phyloP scores from a whole-genome alignment of 2,888 invertebrate genomes.

The Microplitis deprimator region DNA sequence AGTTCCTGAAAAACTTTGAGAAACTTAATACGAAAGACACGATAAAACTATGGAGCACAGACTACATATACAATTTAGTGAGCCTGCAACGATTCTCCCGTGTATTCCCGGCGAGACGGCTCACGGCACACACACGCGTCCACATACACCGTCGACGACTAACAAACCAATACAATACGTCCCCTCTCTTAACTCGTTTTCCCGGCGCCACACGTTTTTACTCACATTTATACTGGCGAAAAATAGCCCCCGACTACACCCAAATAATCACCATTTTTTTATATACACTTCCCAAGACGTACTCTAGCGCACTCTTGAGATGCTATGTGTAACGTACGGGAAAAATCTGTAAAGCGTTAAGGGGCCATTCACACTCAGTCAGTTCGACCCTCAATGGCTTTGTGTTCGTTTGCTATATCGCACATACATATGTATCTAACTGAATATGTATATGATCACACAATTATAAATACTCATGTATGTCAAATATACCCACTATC shows the following conservation, averaged over 20 bases:
- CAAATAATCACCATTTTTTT: constrained; percentile 68
- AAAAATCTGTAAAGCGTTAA: constrained; percentile 41
- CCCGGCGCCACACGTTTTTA: constrained; percentile 53
- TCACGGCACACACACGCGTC: constrained; percentile 48
- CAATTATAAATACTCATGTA: too few relatives aligned
- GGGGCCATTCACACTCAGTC: constrained; percentile 36
- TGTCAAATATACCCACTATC: too few relatives aligned
- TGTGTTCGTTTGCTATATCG: background rate
- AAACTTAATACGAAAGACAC: constrained; percentile 7
- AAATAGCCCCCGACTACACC: constrained; percentile 65
- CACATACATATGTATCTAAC: background rate
- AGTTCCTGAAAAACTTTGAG: constrained; percentile 4
- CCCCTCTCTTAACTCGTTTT: constrained; percentile 19
- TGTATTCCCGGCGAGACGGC: constrained; percentile 54
- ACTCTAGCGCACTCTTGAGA: constrained; percentile 45
- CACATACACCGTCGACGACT: constrained; percentile 28
- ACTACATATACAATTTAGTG: constrained; percentile 24
- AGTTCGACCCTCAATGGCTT: constrained; percentile 13
- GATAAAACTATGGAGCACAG: constrained; percentile 22
- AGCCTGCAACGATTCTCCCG: constrained; percentile 24
- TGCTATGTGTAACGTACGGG: constrained; percentile 44
- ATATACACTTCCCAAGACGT: constrained; percentile 41
- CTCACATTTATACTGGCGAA: constrained; percentile 64
- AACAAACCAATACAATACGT: constrained; percentile 30
- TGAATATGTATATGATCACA: background rate